Base-by-base conservation (phyloP, 30 jellyfish, hydroid and myxozoan species). In the Aurelia coerulea region DNA sequence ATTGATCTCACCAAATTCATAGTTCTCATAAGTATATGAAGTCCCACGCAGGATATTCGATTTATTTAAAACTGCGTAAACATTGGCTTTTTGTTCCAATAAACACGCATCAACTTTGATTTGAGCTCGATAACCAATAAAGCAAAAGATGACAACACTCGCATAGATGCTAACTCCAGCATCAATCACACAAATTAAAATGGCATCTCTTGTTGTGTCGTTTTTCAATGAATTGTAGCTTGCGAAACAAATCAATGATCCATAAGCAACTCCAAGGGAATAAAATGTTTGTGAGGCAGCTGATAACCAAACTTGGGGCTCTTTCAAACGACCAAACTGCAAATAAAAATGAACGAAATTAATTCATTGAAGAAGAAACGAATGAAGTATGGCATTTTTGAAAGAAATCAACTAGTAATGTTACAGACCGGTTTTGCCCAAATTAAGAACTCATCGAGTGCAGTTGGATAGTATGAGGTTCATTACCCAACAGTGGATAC, bases 131-230 rank as follows among this genome's bases (percentile, higher is more conserved):
- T 83, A 95, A 29, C 99, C 99, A 74, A 95, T 86, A 76, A 95
- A 95, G 67, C 99, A 95, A 66, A 95, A 95, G 13, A 95, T 86
- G 17, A 95, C 99, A 10, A 95, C 97, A 62, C 99, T 95, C 6
- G 99, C 97, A 71, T 95, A 95, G 8, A 95, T 87, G 81, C 99
- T 95, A 53, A 95, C 99, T 32, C 99, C 97, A 8, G 99, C 97
- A 72, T 95, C 99, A 63, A 95, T 90, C 29, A 90, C 77, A 65
- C 99, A 95, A 60, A 95, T 78, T 9, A 90, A 63, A 13, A 95
- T 74, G 54, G 99, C 97, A 78, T 95, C 99, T 70, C 98, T 73
- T 41, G 98, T 90, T 29, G 99, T 95, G 84, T 95, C 99, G 65
- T 95, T 95, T 81, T 95, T 95, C 76, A 95, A 65, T 0, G 99